Base-by-base conservation (phyloP, 2,888 invertebrate species). In the Stenurella melanura region DNA sequence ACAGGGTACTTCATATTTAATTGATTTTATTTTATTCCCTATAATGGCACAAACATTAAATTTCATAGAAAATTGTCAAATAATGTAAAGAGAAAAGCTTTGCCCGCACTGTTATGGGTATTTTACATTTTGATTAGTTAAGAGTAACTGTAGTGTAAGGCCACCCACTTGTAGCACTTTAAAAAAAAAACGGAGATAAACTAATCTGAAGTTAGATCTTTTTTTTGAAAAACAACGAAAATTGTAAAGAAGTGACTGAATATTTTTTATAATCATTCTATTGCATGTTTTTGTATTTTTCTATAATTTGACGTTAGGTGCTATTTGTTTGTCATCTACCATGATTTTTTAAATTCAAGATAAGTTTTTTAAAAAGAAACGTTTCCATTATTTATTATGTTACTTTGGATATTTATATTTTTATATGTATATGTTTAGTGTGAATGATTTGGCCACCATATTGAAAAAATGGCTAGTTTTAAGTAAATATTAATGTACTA, bases 351-450 rank as follows among this genome's bases (percentile, higher is more conserved):
- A 57, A 38, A 54, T 74, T 74, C 60, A 30, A 73, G 60, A 38
- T 21, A 12, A 42, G 73, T 73, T n/a, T 54, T 30, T 38, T 54
- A 38, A 60, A 38, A 50, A 61, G 7, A 38, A 12, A 57, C 72
- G 30, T 38, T 77, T 78, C 73, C 67, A 74, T 73, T 60, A 73
- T 78, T 78, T 75, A 73, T 78, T 78, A 50, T 17, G 57, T 69
- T 68, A 30, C 63, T 64, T 63, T 77, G 70, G 72, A 77, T 77
- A 74, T 78, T 78, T 78, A 78, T 78, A 78, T 78, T 78, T 78
- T 72, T 78, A 70, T 75, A 75, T 75, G 34, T 70, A 63, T 63
- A 54, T 72, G 56, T 71, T 70, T 72, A 61, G 42, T 71, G 54
- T 72, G 72, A 63, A 61, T 63, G 42, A 72, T 18, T 34, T 21